Evolutionary conservation across 2,888 invertebrate species (phyloP), one percentile per base, ranked within the genome.

Genomic region (Pandemis corylana): DNA sequence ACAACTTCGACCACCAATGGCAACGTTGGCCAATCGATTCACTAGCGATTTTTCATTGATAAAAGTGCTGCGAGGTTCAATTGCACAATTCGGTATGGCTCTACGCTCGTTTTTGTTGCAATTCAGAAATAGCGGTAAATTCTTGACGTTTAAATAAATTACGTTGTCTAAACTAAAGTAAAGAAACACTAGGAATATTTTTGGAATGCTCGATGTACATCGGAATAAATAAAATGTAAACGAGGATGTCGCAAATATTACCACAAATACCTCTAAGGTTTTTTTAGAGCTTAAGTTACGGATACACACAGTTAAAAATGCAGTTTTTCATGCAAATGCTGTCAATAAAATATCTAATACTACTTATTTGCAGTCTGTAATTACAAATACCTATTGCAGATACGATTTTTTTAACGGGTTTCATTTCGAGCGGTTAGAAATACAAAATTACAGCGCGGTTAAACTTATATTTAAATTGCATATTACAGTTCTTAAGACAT

Each of bases 61-160:
- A 20, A 66, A 36, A 56, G 13, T 28, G 51, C 12, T 46, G 46
- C 51, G 7, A 13, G 28, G 12, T 36, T 51, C 49, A 46, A 51
- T 74, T 64, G n/a, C 64, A 59, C 73, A 74, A 74, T 65, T 74
- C 51, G 73, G 69, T 59, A 65, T 65, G 69, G 73, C 69, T 74
- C 73, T 65, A 74, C 51, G 73, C n/a, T 69, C 69, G 69, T 42
- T 69, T 72, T 73, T 73, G 49, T 69, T 69, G 65, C 59, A 69
- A 68, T 68, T 46, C 13, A 56, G 36, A 51, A 56, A 7, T 7
- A 53, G 15, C 15, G 49, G 53, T 49, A 1, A 53, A 6, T 53
- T 53, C 53, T 1, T 53, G 15, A 20, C 15, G 0, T 7, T 12
- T 1, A 36, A 36, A 36, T 36, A 36, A 36, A 36, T 36, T 36